These are phyloP conservation scores for Anoplophora glabripennis DNA, from an alignment of 1,140 invertebrate species.

Conservation along the genomic window DNA sequence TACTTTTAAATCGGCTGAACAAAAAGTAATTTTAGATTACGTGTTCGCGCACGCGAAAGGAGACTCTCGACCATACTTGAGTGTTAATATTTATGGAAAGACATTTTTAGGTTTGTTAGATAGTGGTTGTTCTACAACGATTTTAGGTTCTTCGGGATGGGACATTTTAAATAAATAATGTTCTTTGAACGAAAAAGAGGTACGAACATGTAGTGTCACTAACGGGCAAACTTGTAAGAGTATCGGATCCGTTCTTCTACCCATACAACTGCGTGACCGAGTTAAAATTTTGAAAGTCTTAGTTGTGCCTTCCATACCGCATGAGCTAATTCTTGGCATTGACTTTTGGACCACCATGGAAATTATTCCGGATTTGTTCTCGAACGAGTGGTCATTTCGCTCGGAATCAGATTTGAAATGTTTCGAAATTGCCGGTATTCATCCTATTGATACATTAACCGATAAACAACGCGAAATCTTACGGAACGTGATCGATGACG, in stretches of 20 bases:
- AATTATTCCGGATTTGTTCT: neutral
- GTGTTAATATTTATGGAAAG: neutral
- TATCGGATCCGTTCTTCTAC: neutral
- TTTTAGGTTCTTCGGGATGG: neutral
- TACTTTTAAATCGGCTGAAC: no score
- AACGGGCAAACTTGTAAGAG: neutral
- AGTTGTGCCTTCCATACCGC: neutral
- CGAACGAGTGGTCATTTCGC: neutral
- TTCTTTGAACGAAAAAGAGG: no score
- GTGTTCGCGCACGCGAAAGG: neutral
- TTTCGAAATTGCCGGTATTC: neutral
- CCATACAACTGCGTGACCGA: neutral
- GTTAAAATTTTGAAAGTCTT: neutral
- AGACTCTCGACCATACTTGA: neutral
- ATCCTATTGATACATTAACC: neutral
- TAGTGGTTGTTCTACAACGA: neutral
- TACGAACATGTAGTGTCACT: neutral
- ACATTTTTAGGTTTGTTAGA: neutral
- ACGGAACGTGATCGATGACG: neutral
- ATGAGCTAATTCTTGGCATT: conserved; percentile 1
- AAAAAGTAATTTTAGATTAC: neutral
- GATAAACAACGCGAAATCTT: neutral
- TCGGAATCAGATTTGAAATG: neutral
- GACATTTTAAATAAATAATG: neutral
- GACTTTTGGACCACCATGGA: conserved; percentile 7